Percentiles rank a stretch among this genome's conserved stretches.
These are phyloP conservation scores for Artibeus lituratus DNA, from an alignment of 2,797 vertebrate genomes.

Conservation along the genomic window DNA sequence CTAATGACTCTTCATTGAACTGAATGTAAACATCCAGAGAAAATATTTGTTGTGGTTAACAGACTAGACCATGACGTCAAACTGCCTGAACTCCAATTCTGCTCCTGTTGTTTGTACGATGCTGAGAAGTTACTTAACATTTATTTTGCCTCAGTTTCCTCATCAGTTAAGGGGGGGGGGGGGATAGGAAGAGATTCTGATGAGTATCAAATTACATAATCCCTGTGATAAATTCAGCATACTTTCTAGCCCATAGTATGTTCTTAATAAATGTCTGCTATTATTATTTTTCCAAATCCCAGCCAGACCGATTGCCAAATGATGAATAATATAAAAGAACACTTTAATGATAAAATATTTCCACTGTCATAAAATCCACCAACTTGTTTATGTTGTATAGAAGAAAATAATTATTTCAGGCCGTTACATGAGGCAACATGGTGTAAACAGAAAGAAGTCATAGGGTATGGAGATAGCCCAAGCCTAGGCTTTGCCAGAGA, in stretches of 20 bases:
- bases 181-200: neutral
- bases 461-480: neutral
- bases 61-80: neutral
- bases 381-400: neutral
- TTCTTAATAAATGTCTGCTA: neutral
- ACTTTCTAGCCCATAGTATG: neutral
- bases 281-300: conserved; percentile 28
- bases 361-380: neutral
- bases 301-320: neutral
- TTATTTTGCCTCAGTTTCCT: neutral
- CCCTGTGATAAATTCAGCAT: neutral
- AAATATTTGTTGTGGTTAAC: neutral
- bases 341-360: conserved; percentile 14
- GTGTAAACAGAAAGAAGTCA: neutral
- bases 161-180: neutral
- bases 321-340: neutral
- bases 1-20: neutral
- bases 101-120: neutral
- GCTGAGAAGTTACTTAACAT: neutral
- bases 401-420: neutral
- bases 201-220: neutral
- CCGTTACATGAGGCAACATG: neutral
- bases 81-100: neutral
- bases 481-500: neutral
- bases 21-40: neutral